A percentile compares a stretch with the other conserved stretches of the same genome.
Evolutionary conservation across 2,113 vertebrate genomes (phyloP).

Genomic region (Leucoraja erinaceus): DNA sequence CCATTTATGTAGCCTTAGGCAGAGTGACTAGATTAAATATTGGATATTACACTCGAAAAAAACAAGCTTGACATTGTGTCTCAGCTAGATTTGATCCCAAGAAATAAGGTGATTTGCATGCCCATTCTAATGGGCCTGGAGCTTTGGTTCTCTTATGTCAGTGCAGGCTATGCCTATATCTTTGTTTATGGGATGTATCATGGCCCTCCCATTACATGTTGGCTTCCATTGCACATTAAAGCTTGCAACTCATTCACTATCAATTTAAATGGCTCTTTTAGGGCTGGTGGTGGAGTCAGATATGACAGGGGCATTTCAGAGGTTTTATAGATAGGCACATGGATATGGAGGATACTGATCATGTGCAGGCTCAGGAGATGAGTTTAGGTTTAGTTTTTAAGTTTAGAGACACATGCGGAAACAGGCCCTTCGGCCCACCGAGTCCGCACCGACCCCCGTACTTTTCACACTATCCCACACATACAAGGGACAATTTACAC

Average conservation of each 20-base stretch:
- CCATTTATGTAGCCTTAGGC: not conserved
- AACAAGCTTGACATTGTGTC: not conserved
- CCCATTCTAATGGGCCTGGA: not conserved
- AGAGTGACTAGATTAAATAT: not conserved
- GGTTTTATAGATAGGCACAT: no score
- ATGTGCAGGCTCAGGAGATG: no score
- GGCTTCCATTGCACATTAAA: not conserved
- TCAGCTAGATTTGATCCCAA: not conserved
- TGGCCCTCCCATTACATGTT: not conserved
- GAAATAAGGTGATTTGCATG: not conserved
- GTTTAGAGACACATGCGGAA: no score
- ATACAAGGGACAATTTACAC: no score
- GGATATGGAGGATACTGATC: no score
- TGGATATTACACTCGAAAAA: not conserved
- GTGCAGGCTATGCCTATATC: not conserved
- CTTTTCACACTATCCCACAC: no score
- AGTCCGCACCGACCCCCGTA: no score
- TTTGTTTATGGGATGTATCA: not conserved
- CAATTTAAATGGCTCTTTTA: not conserved
- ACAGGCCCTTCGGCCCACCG: no score
- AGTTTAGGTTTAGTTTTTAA: no score
- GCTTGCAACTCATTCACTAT: not conserved
- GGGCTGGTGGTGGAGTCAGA: no score
- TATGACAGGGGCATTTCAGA: no score
- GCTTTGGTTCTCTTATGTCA: not conserved